Evolutionary conservation across 2,888 invertebrate genomes (phyloP), one percentile per base, ranked within the genome.

Genomic region (Drosophila anomalata): DNA sequence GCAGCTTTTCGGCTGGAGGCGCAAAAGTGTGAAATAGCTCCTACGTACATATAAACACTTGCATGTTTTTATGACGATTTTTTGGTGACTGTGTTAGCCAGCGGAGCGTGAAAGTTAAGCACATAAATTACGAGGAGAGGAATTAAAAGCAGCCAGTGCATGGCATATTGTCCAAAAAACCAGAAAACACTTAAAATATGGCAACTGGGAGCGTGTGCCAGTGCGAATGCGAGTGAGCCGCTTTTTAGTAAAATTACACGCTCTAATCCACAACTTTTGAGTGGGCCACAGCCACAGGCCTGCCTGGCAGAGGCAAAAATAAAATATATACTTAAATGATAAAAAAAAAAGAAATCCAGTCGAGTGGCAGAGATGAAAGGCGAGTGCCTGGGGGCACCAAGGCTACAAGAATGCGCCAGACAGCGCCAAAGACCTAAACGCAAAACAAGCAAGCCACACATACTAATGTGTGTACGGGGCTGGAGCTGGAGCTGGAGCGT

Each of bases 241-340:
- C 87, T 81, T 85, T 87, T 79, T 79, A 77, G 76, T 82, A 68
- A 73, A 88, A 84, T 83, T 83, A 79, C 80, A 84, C 78, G 84
- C 86, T 81, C 82, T 85, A 85, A 83, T 82, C 82, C 87, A 81
- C 82, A 78, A 73, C 70, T 79, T 85, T 87, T 75, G 75, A 77
- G 79, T 71, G 82, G 82, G 46, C 66, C 63, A 22, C 50, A 11
- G 20, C 44, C 42, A 22, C 29, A n/a, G 17, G 17, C 26, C 11
- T 12, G 20, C 12, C 26, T 17, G 2, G 47, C 60, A 22, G 57
- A 41, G 67, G 41, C 14, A 42, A 42, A 41, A 42, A 42, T 42
- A 42, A 42, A 42, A 42, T 42, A 42, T 42, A 42, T 42, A 36
- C 12, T 17, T 20, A 42, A 17, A 20, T 42, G 41, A 6, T 14